Evolutionary conservation across 2,797 vertebrate genomes (phyloP).

Genomic region (Gorsachius magnificus): DNA sequence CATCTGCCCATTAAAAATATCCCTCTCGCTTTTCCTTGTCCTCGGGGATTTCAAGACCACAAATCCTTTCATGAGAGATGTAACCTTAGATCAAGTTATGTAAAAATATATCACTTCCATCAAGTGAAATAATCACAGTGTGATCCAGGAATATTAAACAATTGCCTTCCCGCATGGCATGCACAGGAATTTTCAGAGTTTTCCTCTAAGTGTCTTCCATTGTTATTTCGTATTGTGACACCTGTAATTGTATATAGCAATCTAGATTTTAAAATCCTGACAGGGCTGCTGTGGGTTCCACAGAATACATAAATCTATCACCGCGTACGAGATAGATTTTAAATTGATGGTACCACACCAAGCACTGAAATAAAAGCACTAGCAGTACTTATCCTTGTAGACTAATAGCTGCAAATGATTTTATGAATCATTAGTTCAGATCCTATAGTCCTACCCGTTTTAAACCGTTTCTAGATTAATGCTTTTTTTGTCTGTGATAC

Average conservation of each 20-base stretch:
- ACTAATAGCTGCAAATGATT: conserved; percentile 75
- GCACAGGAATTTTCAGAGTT: not conserved
- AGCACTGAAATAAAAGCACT: conserved; percentile 66
- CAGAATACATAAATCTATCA: conserved; percentile 50
- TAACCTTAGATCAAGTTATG: conserved; percentile 24
- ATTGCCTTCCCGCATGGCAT: not conserved
- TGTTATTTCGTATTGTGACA: conserved; percentile 71
- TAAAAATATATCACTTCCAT: conserved; percentile 42
- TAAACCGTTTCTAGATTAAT: conserved; percentile 64
- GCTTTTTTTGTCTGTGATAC: conserved; percentile 59
- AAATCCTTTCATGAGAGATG: not conserved
- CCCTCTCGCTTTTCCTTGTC: not conserved
- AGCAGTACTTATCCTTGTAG: conserved; percentile 63
- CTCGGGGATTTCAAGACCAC: not conserved
- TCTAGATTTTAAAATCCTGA: conserved; percentile 63
- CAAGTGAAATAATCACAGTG: conserved; percentile 17
- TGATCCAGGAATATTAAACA: conserved; percentile 36
- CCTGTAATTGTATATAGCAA: conserved; percentile 53
- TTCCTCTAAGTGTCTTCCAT: not conserved
- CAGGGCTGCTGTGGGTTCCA: conserved; percentile 41
- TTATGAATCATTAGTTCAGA: conserved; percentile 78
- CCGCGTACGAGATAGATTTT: conserved; percentile 41
- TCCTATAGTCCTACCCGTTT: conserved; percentile 62
- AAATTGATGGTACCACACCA: conserved; percentile 66
- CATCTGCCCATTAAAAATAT: conserved; percentile 62